Base-by-base conservation (phyloP, 1,140 invertebrate genomes). In the Eciton burchellii region DNA sequence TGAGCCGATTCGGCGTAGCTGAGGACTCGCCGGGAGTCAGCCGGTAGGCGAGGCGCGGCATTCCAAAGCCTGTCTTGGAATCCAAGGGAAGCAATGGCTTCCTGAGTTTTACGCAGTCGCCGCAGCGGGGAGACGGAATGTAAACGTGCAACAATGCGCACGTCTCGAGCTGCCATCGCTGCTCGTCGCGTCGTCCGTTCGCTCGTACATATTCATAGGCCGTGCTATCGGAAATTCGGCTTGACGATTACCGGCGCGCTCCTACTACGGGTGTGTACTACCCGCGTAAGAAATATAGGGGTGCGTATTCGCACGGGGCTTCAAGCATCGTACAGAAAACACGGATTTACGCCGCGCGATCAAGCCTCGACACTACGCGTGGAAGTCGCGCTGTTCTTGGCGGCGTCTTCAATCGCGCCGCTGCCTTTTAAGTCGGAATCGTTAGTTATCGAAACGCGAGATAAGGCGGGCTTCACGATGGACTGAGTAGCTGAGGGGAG, bases 61-160 rank as follows among this genome's bases (percentile, higher is more conserved):
- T 79, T 49, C 47, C 41, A 14, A 5, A 45, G 41, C 62, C 77
- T 87, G 83, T 89, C 88, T 82, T 45, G 54, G 71, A 65, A 85
- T 85, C 85, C 73, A 59, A 84, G 84, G 83, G 84, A 87, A 84
- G n/a, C 82, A 89, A 89, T 85, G 83, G 88, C 87, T 89, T 85
- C 85, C 85, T 85, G 83, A 87, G 85, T 84, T 85, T 88, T 88
- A 89, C 68, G 76, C 77, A 59, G 82, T 66, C 77, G 81, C 65
- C 16, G 74, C 70, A 77, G 71, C 72, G 74, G 43, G 73, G 68
- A 59, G 82, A 60, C 81, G 68, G 70, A 45, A 81, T 72, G 70
- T 35, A 85, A 86, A 81, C 71, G 68, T 57, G 49, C 68, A 49
- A 19, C 52, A 49, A 71, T 9, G 70, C 68, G 52, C 52, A 52